A percentile compares a stretch with the other conserved stretches of the same genome.
These are phyloP conservation scores for Micromesistius poutassou DNA, from an alignment of 2,797 vertebrate species.

Conservation along the genomic window DNA sequence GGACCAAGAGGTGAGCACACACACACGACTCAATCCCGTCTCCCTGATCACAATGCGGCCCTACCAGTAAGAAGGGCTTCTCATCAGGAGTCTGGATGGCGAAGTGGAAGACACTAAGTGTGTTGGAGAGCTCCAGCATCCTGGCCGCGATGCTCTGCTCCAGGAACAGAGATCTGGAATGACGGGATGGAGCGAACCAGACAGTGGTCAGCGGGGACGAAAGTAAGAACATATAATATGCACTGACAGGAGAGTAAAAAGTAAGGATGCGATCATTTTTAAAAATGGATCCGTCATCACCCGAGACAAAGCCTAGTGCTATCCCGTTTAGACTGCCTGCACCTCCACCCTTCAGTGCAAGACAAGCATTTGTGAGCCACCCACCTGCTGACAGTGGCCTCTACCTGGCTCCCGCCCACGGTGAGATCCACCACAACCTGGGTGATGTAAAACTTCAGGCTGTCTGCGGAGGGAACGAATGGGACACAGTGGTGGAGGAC, in stretches of 20 bases:
- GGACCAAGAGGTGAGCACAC: not conserved
- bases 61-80: constrained; percentile 84
- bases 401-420: constrained; percentile 50
- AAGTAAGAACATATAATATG: not conserved
- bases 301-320: not conserved
- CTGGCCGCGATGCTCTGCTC: constrained; percentile 78
- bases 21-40: not conserved
- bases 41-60: not conserved
- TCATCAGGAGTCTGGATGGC: constrained; percentile 81
- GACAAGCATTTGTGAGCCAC: constrained; percentile 27
- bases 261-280: not conserved
- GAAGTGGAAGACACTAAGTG: constrained; percentile 87
- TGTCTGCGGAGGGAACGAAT: constrained; percentile 55
- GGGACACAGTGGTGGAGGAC: not conserved
- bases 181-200: not conserved
- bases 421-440: constrained; percentile 69
- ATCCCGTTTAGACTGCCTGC: not conserved
- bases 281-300: not conserved
- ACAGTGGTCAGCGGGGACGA: not conserved
- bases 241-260: not conserved
- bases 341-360: not conserved
- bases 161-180: constrained; percentile 80
- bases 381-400: constrained; percentile 57
- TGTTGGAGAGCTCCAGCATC: constrained; percentile 79
- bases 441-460: constrained; percentile 77